Base-by-base conservation (phyloP, 2,797 vertebrate species). In the Astyanax mexicanus region DNA sequence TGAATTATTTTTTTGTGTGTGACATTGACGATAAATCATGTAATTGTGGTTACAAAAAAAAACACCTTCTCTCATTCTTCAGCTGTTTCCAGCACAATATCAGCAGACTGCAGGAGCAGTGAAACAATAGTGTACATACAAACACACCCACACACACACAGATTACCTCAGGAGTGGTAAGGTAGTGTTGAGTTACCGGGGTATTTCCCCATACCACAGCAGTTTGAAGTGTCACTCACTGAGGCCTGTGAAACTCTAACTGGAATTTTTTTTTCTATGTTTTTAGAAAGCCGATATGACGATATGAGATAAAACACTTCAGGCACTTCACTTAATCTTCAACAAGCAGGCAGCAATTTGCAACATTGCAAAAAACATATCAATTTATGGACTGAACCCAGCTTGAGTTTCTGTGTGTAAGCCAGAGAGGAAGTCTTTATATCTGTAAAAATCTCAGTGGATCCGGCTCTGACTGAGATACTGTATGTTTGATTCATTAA, bases 231-330 rank as follows among this genome's bases (percentile, higher is more conserved):
- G 71, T 75, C 68, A 72, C 29, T 32, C 29, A 32, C 29, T 2
- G 29, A 32, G 38, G 60, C 64, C 66, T 27, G 66, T 51, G 66
- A 83, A 81, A 38, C 29, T 44, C 62, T 47, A 61, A 29, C 11
- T 66, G 75, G 78, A 65, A 67, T 25, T 66, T 74, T 81, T 72
- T 76, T 72, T 52, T n/a, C n/a, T n/a, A n/a, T n/a, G n/a, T n/a
- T n/a, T n/a, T 23, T 52, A 23, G 73, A 75, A 73, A 78, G 55
- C 9, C 69, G 75, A 79, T 73, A 73, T 19, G 52, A 73, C 32
- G 60, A 58, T 72, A 62, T 62, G 45, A 47, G 40, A 70, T 67
- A 37, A 27, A 57, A 51, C 32, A 68, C 69, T 79, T 52, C 27
- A 47, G 44, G 62, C 57, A 58, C 58, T 80, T 73, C 61, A 29